A percentile compares a stretch with the other conserved stretches of the same genome.
These are phyloP conservation scores for Gulo gulo DNA, from an alignment of 2,113 vertebrate genomes.

Conservation along the genomic window DNA sequence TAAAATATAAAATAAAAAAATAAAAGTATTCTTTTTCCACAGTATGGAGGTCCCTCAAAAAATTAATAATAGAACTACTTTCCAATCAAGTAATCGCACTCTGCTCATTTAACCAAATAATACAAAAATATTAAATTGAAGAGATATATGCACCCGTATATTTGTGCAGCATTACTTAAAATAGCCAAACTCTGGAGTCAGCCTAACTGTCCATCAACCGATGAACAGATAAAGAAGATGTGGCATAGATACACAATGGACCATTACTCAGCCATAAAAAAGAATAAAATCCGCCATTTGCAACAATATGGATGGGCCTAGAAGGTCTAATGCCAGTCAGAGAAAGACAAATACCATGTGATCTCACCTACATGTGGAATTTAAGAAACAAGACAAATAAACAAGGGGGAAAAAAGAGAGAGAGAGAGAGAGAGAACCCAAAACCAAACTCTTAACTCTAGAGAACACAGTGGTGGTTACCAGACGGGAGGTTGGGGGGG, in stretches of 20 bases:
- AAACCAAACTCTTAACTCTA: neutral
- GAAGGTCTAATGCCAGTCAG: neutral
- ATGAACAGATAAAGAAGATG: neutral
- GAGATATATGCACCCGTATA: neutral
- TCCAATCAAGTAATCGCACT: neutral
- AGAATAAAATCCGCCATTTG: neutral
- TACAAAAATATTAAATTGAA: neutral
- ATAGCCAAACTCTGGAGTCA: neutral
- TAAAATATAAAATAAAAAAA: too few relatives aligned
- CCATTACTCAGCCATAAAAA: neutral
- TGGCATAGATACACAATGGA: neutral
- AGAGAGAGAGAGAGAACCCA: too few relatives aligned
- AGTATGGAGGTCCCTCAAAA: neutral
- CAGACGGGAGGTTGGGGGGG: neutral
- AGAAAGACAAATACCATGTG: neutral
- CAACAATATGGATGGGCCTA: neutral
- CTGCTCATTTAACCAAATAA: neutral
- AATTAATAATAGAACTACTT: neutral
- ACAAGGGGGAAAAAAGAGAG: neutral
- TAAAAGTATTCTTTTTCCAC: neutral
- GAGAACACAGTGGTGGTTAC: neutral
- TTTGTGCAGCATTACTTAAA: neutral
- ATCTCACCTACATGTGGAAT: neutral
- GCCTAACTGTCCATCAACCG: neutral
- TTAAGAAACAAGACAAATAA: neutral